These are phyloP conservation scores for Antheraea yamamai DNA, from an alignment of 2,888 invertebrate species.

Conservation along the genomic window DNA sequence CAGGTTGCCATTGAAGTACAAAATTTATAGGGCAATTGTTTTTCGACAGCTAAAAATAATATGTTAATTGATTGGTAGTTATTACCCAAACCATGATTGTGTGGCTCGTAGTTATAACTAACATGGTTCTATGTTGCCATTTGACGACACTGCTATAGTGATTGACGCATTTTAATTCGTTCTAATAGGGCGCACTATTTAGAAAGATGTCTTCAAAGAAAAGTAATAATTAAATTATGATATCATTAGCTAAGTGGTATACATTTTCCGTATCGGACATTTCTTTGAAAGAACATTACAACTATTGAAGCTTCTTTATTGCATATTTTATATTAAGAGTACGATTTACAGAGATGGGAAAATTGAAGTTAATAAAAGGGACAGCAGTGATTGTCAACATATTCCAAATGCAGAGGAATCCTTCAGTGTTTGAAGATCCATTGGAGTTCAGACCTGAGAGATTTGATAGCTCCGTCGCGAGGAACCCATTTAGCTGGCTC, in stretches of 20 bases:
- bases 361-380: slow-evolving; percentile 47
- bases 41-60: too few species aligned
- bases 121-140: too few species aligned
- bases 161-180: background rate
- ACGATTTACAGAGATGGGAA: slow-evolving; percentile 32
- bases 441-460: slow-evolving; percentile 77
- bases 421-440: slow-evolving; percentile 74
- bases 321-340: background rate
- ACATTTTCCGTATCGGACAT: background rate
- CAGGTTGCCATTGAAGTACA: too few species aligned
- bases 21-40: too few species aligned
- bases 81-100: too few species aligned
- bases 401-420: slow-evolving; percentile 70
- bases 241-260: background rate
- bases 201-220: background rate
- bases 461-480: slow-evolving; percentile 55
- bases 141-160: too few species aligned
- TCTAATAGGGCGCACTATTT: background rate
- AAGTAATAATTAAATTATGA: background rate
- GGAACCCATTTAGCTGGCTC: slow-evolving; percentile 73
- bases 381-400: slow-evolving; percentile 60
- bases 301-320: background rate
- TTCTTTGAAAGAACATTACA: background rate
- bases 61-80: too few species aligned
- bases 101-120: too few species aligned